Conservation (phyloP, 1,140 invertebrate species). For the Tetramorium simillimum region DNA sequence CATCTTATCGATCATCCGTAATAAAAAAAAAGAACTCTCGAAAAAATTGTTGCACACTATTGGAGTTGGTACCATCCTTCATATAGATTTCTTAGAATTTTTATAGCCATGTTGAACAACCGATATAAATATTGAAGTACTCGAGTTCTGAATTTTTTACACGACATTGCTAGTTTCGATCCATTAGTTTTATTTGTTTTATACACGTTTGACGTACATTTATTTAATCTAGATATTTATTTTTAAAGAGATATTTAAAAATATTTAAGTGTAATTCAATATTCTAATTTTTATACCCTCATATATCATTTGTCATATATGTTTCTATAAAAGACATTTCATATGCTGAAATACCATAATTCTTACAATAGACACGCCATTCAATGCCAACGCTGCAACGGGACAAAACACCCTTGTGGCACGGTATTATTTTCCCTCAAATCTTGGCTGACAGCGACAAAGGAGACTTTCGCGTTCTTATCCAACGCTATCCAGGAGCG, state of each 20-base stretch:
- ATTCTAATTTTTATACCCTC: not conserved
- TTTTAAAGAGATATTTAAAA: not conserved
- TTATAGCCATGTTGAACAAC: not conserved
- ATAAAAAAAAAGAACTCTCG: conserved; percentile 52
- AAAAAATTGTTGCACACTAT: conserved; percentile 9
- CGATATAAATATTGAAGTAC: not conserved
- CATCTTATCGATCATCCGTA: conserved; percentile 68
- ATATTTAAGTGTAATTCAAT: not conserved
- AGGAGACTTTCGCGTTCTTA: conserved; percentile 76
- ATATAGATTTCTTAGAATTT: conserved; percentile 9
- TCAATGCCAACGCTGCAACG: conserved; percentile 51
- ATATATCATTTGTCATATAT: not conserved
- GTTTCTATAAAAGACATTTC: not conserved
- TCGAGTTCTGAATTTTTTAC: not conserved
- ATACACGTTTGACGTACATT: not conserved
- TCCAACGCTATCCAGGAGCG: conserved; percentile 13
- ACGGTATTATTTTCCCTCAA: conserved; percentile 78
- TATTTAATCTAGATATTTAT: not conserved
- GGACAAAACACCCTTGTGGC: conserved; percentile 48
- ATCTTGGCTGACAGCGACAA: conserved; percentile 76
- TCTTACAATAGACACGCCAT: conserved; percentile 63
- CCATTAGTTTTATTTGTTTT: conserved; percentile 5
- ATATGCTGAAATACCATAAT: conserved; percentile 49
- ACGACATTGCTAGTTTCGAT: not conserved
- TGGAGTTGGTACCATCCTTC: not conserved